Conservation (phyloP, 2,113 vertebrate genomes). For the Lamprologus callipterus region DNA sequence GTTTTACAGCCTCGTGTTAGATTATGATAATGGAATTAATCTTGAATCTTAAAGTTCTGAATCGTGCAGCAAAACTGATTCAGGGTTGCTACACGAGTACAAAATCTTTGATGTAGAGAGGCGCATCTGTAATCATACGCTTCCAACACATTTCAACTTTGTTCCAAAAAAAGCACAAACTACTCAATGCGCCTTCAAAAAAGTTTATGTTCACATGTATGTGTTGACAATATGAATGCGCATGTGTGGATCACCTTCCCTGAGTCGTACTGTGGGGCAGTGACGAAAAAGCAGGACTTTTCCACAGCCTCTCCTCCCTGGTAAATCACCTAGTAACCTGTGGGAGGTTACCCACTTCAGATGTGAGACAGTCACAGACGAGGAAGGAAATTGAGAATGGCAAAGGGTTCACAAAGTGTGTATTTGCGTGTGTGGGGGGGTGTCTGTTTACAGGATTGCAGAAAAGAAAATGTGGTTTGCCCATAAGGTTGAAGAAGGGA, state of each 20-base stretch:
- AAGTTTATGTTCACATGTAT: background rate
- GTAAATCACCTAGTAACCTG: constrained; percentile 5
- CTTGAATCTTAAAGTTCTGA: background rate
- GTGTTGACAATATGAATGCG: background rate
- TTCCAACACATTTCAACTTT: background rate
- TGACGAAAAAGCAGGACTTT: background rate
- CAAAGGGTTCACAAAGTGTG: background rate
- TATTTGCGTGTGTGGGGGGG: background rate
- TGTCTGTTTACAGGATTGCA: background rate
- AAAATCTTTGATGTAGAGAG: background rate
- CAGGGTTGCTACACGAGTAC: background rate
- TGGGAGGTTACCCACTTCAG: constrained; percentile 18
- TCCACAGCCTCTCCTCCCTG: background rate
- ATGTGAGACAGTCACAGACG: background rate
- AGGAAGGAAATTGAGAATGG: background rate
- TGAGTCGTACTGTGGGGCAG: background rate
- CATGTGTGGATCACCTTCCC: background rate
- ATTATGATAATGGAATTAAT: background rate
- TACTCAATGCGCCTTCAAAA: background rate
- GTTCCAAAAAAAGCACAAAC: background rate
- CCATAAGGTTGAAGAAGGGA: constrained; percentile 3
- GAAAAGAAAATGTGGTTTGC: background rate
- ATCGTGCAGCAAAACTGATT: background rate
- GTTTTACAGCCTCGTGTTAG: background rate
- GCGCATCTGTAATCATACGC: background rate